Conservation (phyloP, 2,113 vertebrate species). For the Antechinus stuartii region DNA sequence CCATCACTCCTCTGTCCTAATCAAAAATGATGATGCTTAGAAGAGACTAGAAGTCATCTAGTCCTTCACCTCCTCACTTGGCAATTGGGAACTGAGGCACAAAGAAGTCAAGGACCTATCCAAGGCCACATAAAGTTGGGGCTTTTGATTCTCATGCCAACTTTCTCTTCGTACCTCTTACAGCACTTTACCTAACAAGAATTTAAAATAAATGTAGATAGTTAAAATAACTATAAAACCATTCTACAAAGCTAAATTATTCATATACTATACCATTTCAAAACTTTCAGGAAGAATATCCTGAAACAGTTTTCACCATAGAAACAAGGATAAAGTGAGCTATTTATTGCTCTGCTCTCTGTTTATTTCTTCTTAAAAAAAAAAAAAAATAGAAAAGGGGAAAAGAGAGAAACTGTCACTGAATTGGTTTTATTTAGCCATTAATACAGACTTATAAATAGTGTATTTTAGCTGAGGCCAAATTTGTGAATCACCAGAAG, state of each 20-base stretch:
- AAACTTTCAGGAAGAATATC: constrained; percentile 3
- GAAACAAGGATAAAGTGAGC: not conserved
- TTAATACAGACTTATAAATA: constrained; percentile 48
- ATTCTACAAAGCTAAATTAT: not conserved
- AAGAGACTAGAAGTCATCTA: not conserved
- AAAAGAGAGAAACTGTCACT: not conserved
- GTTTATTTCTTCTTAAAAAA: constrained; percentile 38
- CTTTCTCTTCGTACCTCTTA: not conserved
- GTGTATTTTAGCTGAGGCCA: constrained; percentile 60
- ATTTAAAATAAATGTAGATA: not conserved
- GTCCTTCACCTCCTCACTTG: not conserved
- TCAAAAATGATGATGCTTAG: not conserved
- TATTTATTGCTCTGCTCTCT: constrained; percentile 12
- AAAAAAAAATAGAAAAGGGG: constrained; percentile 28
- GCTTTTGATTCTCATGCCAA: not conserved
- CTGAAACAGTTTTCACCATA: not conserved
- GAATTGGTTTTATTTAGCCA: constrained; percentile 18
- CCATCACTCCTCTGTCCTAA: not conserved
- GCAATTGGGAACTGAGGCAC: not conserved
- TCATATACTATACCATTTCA: not conserved
- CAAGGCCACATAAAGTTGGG: not conserved
- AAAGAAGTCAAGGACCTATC: not conserved
- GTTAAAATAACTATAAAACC: not conserved
- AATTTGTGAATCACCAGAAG: constrained; percentile 53
- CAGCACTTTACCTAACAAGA: not conserved